Conservation (phyloP, 2,113 vertebrate species). For the Chinchilla lanigera region DNA sequence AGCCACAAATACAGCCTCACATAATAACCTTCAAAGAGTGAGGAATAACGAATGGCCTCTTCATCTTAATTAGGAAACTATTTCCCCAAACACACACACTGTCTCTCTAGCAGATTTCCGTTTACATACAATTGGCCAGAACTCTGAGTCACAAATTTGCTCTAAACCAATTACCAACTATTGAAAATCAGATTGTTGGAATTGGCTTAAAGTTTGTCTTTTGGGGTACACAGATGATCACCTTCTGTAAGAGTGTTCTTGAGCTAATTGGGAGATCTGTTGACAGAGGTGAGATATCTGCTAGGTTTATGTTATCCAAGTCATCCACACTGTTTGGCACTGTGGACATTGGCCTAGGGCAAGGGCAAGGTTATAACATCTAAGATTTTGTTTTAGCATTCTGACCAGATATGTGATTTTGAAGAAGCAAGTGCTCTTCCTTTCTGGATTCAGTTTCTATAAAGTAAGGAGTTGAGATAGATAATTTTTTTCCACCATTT, state of each 20-base stretch:
- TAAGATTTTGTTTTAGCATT: not conserved
- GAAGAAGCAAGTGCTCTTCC: not conserved
- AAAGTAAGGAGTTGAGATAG: not conserved
- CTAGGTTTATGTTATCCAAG: not conserved
- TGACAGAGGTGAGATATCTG: not conserved
- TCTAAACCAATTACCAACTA: not conserved
- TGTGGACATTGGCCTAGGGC: not conserved
- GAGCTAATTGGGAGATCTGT: not conserved
- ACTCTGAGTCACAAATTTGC: not conserved
- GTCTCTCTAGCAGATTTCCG: not conserved
- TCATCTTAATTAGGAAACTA: not conserved
- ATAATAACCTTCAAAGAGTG: not conserved
- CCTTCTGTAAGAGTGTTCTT: not conserved
- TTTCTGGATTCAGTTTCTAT: not conserved
- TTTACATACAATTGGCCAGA: not conserved
- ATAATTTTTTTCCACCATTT: constrained; percentile 2
- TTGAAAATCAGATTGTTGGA: not conserved
- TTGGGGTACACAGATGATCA: fast-evolving
- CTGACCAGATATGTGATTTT: not conserved
- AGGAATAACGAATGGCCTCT: not conserved
- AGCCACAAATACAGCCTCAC: not conserved
- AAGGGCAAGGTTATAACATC: not conserved
- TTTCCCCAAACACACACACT: not conserved
- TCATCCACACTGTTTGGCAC: not conserved
- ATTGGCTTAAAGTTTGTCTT: not conserved